phyloP scores from a whole-genome alignment of 1,140 invertebrate genomes.

The Popillia japonica region DNA sequence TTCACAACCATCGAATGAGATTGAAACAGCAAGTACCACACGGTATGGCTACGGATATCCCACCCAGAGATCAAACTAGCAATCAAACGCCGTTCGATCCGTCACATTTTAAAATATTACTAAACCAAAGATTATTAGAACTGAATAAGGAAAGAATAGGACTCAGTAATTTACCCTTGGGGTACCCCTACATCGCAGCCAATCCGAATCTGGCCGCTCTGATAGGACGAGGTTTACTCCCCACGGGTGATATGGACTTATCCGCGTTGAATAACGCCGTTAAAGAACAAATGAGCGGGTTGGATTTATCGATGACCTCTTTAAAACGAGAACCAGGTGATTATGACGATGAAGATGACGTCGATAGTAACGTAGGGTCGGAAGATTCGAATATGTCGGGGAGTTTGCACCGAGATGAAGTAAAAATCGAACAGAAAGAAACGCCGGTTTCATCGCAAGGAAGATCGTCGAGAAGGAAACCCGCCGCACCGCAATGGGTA shows the following conservation, averaged over 20 bases:
- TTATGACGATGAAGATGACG: conserved; percentile 77
- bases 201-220: conserved; percentile 77
- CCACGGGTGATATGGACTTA: conserved; percentile 64
- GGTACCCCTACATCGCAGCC: conserved; percentile 77
- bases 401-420: conserved; percentile 57
- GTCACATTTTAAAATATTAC: conserved; percentile 85
- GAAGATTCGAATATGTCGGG: conserved; percentile 73
- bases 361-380: conserved; percentile 78
- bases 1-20: conserved; percentile 98
- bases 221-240: conserved; percentile 70
- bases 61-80: conserved; percentile 72
- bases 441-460: conserved; percentile 63
- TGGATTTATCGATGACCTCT: conserved; percentile 82
- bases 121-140: conserved; percentile 87
- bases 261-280: conserved; percentile 68
- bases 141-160: conserved; percentile 84
- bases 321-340: conserved; percentile 78
- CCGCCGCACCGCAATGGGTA: conserved; percentile 95
- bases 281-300: conserved; percentile 79
- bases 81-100: conserved; percentile 80
- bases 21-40: conserved; percentile 89
- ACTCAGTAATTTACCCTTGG: conserved; percentile 74
- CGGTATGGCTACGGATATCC: conserved; percentile 72
- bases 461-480: conserved; percentile 80
- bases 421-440: conserved; percentile 67